Percentiles rank a stretch among this genome's conserved stretches.
phyloP scores from a whole-genome alignment of 64 coral and sea anemone genomes.

The Pachyseris speciosa region DNA sequence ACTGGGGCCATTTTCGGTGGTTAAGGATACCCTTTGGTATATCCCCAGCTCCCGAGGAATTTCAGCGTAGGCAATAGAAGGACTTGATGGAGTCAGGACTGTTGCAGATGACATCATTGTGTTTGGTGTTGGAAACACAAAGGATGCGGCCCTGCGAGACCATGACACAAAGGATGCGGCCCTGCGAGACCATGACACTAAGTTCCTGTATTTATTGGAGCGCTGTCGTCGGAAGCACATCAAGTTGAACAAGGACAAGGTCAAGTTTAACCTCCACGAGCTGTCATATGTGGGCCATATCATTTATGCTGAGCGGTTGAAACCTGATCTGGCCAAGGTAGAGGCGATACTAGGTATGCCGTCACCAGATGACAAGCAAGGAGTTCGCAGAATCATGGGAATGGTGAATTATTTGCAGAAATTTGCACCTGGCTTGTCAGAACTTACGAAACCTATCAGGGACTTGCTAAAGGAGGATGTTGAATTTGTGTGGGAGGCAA shows the following conservation, averaged over 20 bases:
- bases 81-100: neutral
- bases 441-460: constrained; percentile 16
- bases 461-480: neutral
- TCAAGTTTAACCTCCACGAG: neutral
- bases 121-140: constrained; percentile 36
- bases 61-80: constrained; percentile 39
- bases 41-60: constrained; percentile 44
- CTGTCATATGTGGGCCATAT: constrained; percentile 24
- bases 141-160: constrained; percentile 14
- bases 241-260: constrained; percentile 3
- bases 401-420: constrained; percentile 51
- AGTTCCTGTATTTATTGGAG: constrained; percentile 6
- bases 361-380: constrained; percentile 13
- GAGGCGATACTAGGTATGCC: constrained; percentile 19
- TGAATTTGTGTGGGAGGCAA: constrained; percentile 32
- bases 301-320: neutral
- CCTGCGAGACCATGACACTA: constrained; percentile 24
- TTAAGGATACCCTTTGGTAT: constrained; percentile 51
- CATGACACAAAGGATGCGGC: constrained; percentile 52
- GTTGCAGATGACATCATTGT: constrained; percentile 40
- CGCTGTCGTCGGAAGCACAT: neutral
- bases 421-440: constrained; percentile 20
- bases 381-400: neutral
- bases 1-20: neutral
- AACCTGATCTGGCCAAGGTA: constrained; percentile 25